Evolutionary conservation across 1,140 invertebrate genomes (phyloP).

Genomic region (Spodoptera litura): DNA sequence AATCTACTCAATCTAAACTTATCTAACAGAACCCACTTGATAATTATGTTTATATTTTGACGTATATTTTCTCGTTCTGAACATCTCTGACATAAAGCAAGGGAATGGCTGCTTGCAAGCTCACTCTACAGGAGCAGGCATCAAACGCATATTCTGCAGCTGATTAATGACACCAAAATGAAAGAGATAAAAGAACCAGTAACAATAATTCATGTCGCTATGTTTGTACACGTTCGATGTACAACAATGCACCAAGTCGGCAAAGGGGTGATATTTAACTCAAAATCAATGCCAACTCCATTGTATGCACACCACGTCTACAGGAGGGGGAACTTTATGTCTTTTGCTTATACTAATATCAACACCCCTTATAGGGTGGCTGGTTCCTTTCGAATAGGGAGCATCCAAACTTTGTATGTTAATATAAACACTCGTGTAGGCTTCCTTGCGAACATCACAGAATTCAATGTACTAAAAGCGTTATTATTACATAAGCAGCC

Average conservation of each 20-base stretch:
- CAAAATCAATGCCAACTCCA: constrained; percentile 78
- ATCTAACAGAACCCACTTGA: too few species aligned
- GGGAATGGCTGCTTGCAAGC: constrained; percentile 23
- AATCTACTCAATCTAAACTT: too few species aligned
- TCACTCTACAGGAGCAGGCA: constrained; percentile 49
- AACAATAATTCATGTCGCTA: constrained; percentile 75
- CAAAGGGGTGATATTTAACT: constrained; percentile 78
- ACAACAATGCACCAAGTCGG: constrained; percentile 66
- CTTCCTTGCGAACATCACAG: constrained; percentile 63
- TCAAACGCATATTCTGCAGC: constrained; percentile 61
- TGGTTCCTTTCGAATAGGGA: constrained; percentile 65
- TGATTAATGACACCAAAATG: constrained; percentile 65
- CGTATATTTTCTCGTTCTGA: background rate
- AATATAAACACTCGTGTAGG: constrained; percentile 79
- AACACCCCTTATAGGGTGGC: constrained; percentile 71
- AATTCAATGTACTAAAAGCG: constrained; percentile 72
- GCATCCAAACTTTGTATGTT: constrained; percentile 76
- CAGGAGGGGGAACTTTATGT: constrained; percentile 69
- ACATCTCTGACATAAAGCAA: constrained; percentile 6
- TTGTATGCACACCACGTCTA: constrained; percentile 77
- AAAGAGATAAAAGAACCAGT: constrained; percentile 66
- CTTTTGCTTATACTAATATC: constrained; percentile 81
- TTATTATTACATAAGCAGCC: constrained; percentile 67
- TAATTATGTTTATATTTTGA: background rate
- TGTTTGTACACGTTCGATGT: constrained; percentile 71